phyloP scores from a whole-genome alignment of 2,888 invertebrate genomes.

The Dasysyrphus albostriatus region DNA sequence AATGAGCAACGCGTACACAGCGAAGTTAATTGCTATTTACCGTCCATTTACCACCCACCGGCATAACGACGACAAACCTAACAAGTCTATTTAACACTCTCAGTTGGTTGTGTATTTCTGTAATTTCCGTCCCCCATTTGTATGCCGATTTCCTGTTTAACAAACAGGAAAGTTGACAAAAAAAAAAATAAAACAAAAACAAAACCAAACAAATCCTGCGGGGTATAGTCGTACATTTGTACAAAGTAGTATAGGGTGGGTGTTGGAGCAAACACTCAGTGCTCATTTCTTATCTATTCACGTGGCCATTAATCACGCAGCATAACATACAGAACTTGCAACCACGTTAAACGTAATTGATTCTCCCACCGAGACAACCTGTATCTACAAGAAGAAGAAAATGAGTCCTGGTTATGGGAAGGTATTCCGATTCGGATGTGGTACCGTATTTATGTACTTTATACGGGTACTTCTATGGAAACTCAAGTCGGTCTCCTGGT shows the following conservation, averaged over 20 bases:
- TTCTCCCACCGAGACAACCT: constrained; percentile 69
- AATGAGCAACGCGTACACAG: constrained; percentile 16
- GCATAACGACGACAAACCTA: constrained; percentile 14
- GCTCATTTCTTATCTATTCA: constrained; percentile 72
- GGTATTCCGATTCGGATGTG: constrained; percentile 2
- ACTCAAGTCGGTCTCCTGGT: constrained; percentile 18
- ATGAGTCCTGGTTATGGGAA: constrained; percentile 7
- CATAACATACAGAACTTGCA: constrained; percentile 62
- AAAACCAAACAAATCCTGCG: constrained; percentile 20
- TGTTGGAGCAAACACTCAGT: constrained; percentile 27
- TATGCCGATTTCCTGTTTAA: constrained; percentile 21
- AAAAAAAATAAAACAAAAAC: background rate
- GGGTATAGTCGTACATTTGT: background rate
- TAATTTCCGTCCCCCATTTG: constrained; percentile 47
- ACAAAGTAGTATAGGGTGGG: constrained; percentile 1
- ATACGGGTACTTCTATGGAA: constrained; percentile 36
- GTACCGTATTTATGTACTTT: background rate
- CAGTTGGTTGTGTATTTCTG: constrained; percentile 26
- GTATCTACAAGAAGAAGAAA: constrained; percentile 24
- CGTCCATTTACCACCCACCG: constrained; percentile 21
- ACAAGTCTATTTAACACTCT: constrained; percentile 50
- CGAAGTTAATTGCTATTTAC: constrained; percentile 57
- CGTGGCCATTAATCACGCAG: constrained; percentile 73
- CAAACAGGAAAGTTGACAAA: constrained; percentile 37
- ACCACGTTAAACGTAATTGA: constrained; percentile 74